Percentiles rank a stretch among this genome's conserved stretches.
Evolutionary conservation across 1,140 invertebrate genomes (phyloP).

Genomic region (Ceratoteleas bidentatus): DNA sequence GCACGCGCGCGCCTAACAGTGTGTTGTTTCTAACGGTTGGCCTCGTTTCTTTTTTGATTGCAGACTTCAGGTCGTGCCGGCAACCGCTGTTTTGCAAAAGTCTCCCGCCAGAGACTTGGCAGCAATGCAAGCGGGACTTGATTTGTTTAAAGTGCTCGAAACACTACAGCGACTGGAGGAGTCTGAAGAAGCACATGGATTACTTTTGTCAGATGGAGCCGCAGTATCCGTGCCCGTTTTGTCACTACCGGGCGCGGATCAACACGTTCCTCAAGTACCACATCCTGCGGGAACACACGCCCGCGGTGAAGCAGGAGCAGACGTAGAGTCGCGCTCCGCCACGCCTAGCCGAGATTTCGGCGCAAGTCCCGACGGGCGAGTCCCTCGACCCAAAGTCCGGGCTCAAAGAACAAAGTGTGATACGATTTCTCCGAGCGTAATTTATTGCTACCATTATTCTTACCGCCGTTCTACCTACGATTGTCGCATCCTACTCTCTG

Average conservation of each 20-base stretch:
- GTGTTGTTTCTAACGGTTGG: conserved; percentile 31
- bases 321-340: conserved; percentile 4
- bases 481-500: neutral
- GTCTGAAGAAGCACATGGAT: conserved; percentile 79
- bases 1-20: neutral
- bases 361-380: neutral
- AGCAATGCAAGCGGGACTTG: conserved; percentile 69
- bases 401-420: conserved; percentile 21
- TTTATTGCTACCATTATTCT: too few relatives aligned
- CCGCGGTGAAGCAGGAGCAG: conserved; percentile 42
- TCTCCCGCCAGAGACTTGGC: conserved; percentile 70
- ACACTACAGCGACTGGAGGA: conserved; percentile 74
- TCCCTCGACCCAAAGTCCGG: neutral
- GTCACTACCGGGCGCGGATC: conserved; percentile 73
- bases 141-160: conserved; percentile 72
- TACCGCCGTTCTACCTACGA: too few relatives aligned
- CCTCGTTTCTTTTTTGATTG: conserved; percentile 48
- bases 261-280: conserved; percentile 73
- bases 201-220: conserved; percentile 81
- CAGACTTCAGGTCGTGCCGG: conserved; percentile 49
- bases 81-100: conserved; percentile 70
- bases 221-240: conserved; percentile 78
- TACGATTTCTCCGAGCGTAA: conserved; percentile 16
- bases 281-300: conserved; percentile 62
- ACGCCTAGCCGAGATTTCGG: too few relatives aligned